Base-by-base conservation (phyloP, 2,888 invertebrate species). In the Thelaira solivaga region DNA sequence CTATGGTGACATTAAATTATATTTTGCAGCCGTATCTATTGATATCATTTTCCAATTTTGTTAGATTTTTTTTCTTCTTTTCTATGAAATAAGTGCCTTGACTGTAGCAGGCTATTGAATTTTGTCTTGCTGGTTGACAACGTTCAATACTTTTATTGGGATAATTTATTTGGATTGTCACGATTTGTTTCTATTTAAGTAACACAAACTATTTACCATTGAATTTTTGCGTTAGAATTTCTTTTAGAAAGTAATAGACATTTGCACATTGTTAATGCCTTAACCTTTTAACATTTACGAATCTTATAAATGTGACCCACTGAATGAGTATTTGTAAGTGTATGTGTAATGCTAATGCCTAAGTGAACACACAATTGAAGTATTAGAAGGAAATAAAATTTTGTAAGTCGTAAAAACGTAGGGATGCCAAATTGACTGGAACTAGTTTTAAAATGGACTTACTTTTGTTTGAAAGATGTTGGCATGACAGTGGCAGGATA, bases 81-180 rank as follows among this genome's bases (percentile, higher is more conserved):
- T 13, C 5, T 16, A 13, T 4, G 10, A n/a, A 43, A 22, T 11
- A 13, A 20, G 20, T 43, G 20, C 10, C 6, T 16, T 41, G 11
- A 10, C 13, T 11, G 24, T 29, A 11, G 6, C 26, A 41, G 10
- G 13, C 2, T 2, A 10, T 41, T 6, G 11, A 39, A 7, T 34
- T 16, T n/a, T 29, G 7, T 4, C 31, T 20, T 31, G 13, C n/a
- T n/a, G n/a, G n/a, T n/a, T n/a, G n/a, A n/a, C n/a, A n/a, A 26
- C 11, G 20, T 11, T 62, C 26, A 2, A 16, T 45, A 45, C 3
- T 31, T 4, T 31, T 22, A 2, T 24, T 24, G 22, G 34, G 45
- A 22, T 29, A 61, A 62, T 62, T 62, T 62, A 47, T 47, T 34
- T 34, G 22, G 45, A 24, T 47, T 34, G 47, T 62, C 45, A 62